These are phyloP conservation scores for Amphilophus citrinellus DNA, from an alignment of 2,113 vertebrate genomes.

Conservation along the genomic window DNA sequence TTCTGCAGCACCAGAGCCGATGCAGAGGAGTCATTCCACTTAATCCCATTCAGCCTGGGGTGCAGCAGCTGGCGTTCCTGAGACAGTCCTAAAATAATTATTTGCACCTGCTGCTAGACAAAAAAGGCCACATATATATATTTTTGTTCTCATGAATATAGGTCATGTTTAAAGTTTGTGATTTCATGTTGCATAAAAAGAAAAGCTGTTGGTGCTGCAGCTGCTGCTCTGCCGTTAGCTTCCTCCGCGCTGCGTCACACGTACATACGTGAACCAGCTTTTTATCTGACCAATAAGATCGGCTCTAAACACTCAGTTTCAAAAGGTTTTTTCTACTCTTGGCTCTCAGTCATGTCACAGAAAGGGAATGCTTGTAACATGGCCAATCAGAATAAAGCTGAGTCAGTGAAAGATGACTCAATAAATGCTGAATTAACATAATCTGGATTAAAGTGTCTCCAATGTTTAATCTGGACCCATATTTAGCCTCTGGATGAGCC, in stretches of 20 bases:
- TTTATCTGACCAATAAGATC: too few relatives aligned
- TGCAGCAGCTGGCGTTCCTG: neutral
- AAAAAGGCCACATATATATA: neutral
- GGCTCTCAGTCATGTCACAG: neutral
- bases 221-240: too few relatives aligned
- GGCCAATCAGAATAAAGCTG: neutral
- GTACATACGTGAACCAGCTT: too few relatives aligned
- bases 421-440: neutral
- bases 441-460: neutral
- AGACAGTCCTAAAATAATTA: neutral
- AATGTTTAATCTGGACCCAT: neutral
- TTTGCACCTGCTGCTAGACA: neutral
- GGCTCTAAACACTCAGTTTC: neutral
- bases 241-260: too few relatives aligned
- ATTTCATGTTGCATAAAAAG: neutral
- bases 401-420: neutral
- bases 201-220: too few relatives aligned
- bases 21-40: neutral
- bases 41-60: neutral
- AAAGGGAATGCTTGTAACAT: neutral
- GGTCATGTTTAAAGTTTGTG: neutral
- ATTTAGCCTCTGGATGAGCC: neutral
- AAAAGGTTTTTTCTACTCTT: neutral
- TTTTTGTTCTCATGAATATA: neutral
- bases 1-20: neutral